phyloP scores from a whole-genome alignment of 2,888 invertebrate species.

The Temnothorax unifasciatus region DNA sequence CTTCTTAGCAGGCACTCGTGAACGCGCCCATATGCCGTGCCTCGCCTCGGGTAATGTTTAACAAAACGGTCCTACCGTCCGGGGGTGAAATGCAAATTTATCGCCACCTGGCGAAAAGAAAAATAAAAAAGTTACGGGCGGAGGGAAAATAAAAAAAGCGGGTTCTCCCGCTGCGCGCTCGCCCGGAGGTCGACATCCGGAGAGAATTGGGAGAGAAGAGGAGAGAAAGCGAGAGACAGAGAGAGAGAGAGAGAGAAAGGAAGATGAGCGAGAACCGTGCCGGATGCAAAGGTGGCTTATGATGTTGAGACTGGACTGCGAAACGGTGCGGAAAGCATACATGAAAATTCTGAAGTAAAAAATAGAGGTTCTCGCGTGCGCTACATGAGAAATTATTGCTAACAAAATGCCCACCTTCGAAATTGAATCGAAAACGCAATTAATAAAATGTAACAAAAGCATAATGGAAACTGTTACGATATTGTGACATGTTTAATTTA shows the following conservation, averaged over 20 bases:
- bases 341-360: conserved; percentile 12
- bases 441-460: neutral
- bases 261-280: conserved; percentile 14
- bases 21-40: conserved; percentile 70
- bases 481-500: neutral
- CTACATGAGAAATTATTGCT: neutral
- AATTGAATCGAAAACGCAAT: conserved; percentile 9
- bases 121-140: conserved; percentile 52
- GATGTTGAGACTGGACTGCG: conserved; percentile 40
- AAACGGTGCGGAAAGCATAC: conserved; percentile 33
- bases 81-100: conserved; percentile 81
- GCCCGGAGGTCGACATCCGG: conserved; percentile 46
- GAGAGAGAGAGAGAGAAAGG: conserved; percentile 29
- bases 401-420: neutral
- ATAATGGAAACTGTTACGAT: neutral
- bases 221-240: neutral
- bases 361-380: neutral
- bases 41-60: conserved; percentile 78
- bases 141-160: conserved; percentile 44
- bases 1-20: conserved; percentile 67
- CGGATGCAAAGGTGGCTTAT: conserved; percentile 37
- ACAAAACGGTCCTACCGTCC: conserved; percentile 78
- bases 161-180: conserved; percentile 52
- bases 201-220: conserved; percentile 36
- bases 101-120: conserved; percentile 70